Base-by-base conservation (phyloP, 1,140 invertebrate genomes). In the Diabrotica undecimpunctata region DNA sequence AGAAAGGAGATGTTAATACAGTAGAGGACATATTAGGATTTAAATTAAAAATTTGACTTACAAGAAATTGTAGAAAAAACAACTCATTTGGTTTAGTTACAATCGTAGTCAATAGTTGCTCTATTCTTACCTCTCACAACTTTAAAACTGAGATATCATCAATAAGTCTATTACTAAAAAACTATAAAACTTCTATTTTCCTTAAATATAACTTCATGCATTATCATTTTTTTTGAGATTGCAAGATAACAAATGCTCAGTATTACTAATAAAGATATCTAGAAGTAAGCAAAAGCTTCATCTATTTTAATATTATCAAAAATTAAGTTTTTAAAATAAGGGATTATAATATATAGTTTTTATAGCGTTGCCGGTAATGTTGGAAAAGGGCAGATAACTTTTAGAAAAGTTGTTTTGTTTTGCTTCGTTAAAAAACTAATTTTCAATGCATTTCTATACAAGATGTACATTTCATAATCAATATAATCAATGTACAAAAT, bases 221-320 rank as follows among this genome's bases (percentile, higher is more conserved):
- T 46, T 46, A 46, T 46, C 41, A 8, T 69, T 69, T 66, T 70
- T 70, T 67, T 68, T 38, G 39, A 54, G 69, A 68, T 75, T 75
- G 74, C 74, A 74, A 73, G 68, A 74, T 73, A 75, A 76, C 74
- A 76, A 76, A 74, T 76, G 74, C 72, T 69, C 67, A 69, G n/a
- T 59, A 65, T 59, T 72, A 64, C 55, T 69, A 69, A 46, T 62
- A 37, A 62, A 62, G 61, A 50, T 64, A 63, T 67, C 65, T 70
- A 70, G 51, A 69, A 69, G 54, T 67, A 71, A 71, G 70, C 70
- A 69, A 68, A 71, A 71, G 70, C 70, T 71, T 46, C 66, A 63
- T 68, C 66, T 66, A 64, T 62, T 51, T 64, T 57, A 64, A 64
- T 41, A 50, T 62, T 62, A 62, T 62, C 61, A 62, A 62, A 62